Percentiles rank a stretch among this genome's conserved stretches.
phyloP scores from a whole-genome alignment of 2,888 invertebrate genomes.

The Brenthis hecate region DNA sequence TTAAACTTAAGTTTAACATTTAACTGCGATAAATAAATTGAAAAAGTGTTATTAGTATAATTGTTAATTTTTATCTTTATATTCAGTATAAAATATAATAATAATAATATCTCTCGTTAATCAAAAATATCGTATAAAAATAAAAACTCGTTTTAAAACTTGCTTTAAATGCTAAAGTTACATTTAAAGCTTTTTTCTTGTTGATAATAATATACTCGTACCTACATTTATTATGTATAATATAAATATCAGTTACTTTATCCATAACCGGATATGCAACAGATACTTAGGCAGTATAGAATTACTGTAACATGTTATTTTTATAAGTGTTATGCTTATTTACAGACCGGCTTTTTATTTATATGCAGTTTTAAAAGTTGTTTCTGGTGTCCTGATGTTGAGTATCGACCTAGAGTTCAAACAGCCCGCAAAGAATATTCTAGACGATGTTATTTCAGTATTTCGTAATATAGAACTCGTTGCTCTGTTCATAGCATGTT shows the following conservation, averaged over 20 bases:
- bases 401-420: conserved; percentile 89
- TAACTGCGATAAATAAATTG: no score
- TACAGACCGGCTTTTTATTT: conserved; percentile 89
- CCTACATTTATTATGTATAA: not conserved
- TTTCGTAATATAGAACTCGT: conserved; percentile 87
- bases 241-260: not conserved
- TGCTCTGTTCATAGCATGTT: conserved; percentile 87
- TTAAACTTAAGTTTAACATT: no score
- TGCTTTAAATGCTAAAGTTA: no score
- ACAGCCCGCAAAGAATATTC: conserved; percentile 86
- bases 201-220: not conserved
- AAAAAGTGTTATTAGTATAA: no score
- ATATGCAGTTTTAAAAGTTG: conserved; percentile 86
- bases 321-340: conserved; percentile 32
- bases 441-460: conserved; percentile 86
- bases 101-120: no score
- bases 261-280: conserved; percentile 12
- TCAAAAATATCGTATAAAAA: no score
- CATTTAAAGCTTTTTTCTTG: not conserved
- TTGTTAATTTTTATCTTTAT: no score
- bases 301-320: conserved; percentile 4
- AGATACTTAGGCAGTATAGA: conserved; percentile 10
- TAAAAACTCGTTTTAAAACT: no score
- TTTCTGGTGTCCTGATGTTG: conserved; percentile 86
- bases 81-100: no score